phyloP scores from a whole-genome alignment of 2,797 vertebrate species.

The Aldrovandia affinis region DNA sequence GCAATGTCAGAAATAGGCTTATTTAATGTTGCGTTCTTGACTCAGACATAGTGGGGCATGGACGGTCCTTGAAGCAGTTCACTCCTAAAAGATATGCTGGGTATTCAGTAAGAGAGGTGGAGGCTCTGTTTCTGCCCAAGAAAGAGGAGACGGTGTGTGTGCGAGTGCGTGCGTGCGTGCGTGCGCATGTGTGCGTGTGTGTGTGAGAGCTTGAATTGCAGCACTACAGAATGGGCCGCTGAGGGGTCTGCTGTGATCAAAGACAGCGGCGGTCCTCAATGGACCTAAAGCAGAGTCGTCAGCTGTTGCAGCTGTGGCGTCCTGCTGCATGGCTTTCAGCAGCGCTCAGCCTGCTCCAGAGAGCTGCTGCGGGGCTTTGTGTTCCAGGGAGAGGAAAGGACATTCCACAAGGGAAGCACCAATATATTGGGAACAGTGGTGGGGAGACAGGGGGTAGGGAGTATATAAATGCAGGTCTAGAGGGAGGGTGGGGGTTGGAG shows the following conservation, averaged over 20 bases:
- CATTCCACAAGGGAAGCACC: not conserved
- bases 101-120: not conserved
- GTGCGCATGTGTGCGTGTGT: not conserved
- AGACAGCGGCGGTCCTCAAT: not conserved
- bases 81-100: not conserved
- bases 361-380: slow-evolving; percentile 7
- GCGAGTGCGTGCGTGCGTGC: not conserved
- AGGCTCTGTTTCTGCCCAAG: too few species aligned
- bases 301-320: not conserved
- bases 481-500: not conserved
- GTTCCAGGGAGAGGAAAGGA: not conserved
- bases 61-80: not conserved
- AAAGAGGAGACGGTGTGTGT: too few species aligned
- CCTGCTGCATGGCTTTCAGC: not conserved
- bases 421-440: not conserved
- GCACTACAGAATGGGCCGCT: not conserved
- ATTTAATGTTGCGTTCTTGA: not conserved
- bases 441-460: not conserved
- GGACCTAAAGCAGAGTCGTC: not conserved
- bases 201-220: not conserved
- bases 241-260: slow-evolving; percentile 22
- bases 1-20: not conserved
- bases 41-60: not conserved
- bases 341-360: not conserved
- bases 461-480: not conserved